Conservation (phyloP, 2,113 vertebrate species). For the Oxyruncus cristatus region DNA sequence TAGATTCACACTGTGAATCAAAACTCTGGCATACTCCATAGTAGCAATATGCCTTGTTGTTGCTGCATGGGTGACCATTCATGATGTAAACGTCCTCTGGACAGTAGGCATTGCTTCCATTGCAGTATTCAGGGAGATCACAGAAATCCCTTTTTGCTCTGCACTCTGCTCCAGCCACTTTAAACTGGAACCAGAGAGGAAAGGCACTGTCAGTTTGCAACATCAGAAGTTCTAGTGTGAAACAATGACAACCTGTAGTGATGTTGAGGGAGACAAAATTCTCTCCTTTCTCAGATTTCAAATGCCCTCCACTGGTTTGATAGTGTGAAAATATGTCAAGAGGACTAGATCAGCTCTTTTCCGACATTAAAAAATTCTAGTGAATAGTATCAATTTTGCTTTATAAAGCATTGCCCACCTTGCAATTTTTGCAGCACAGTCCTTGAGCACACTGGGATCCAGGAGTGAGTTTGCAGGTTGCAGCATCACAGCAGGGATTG, state of each 20-base stretch:
- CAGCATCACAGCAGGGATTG: slow-evolving; percentile 81
- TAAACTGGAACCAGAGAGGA: slow-evolving; percentile 70
- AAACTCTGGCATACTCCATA: slow-evolving; percentile 86
- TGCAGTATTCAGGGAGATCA: slow-evolving; percentile 87
- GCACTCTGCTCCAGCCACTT: slow-evolving; percentile 78
- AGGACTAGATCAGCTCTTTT: neutral
- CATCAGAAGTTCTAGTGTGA: neutral
- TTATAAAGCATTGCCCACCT: slow-evolving; percentile 65
- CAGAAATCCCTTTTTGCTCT: slow-evolving; percentile 72
- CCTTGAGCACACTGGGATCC: slow-evolving; percentile 82
- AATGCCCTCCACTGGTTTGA: neutral
- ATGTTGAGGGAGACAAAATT: neutral
- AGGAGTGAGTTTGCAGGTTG: slow-evolving; percentile 79
- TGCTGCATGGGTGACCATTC: slow-evolving; percentile 79
- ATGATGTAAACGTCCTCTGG: slow-evolving; percentile 81
- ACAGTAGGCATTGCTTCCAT: slow-evolving; percentile 75
- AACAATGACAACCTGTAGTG: neutral
- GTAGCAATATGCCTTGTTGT: slow-evolving; percentile 79
- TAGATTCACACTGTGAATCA: slow-evolving; percentile 79
- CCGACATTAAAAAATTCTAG: neutral
- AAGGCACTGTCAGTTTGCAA: neutral
- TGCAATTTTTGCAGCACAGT: slow-evolving; percentile 82
- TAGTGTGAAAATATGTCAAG: neutral
- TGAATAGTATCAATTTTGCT: neutral
- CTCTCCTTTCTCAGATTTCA: neutral